Evolutionary conservation across 2,888 invertebrate species (phyloP).

Genomic region (Drosophila barbarae): DNA sequence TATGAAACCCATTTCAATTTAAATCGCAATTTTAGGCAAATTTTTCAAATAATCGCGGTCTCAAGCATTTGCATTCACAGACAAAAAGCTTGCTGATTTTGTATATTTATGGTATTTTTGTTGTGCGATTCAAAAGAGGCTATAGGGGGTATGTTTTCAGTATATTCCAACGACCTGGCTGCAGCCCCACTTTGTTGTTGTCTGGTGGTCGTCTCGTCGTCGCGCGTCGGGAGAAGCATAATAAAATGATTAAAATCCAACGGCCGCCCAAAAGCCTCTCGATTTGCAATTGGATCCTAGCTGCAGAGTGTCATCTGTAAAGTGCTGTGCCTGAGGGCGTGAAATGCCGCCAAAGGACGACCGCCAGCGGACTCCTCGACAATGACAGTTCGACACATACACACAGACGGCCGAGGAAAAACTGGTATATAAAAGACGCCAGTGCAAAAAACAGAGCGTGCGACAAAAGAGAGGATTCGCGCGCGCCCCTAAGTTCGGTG

Average conservation of each 20-base stretch:
- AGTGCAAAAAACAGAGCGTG: conserved; percentile 63
- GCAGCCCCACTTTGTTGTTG: conserved; percentile 51
- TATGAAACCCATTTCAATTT: background rate
- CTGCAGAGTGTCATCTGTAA: conserved; percentile 12
- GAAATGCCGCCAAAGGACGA: conserved; percentile 28
- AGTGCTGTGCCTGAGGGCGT: conserved; percentile 11
- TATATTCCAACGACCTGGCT: conserved; percentile 1
- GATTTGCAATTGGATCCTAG: conserved; percentile 43
- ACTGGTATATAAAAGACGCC: conserved; percentile 75
- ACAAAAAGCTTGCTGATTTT: background rate
- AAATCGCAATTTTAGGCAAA: background rate
- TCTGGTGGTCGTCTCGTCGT: conserved; percentile 55
- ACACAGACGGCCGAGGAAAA: conserved; percentile 59
- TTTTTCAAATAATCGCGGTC: background rate
- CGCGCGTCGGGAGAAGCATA: conserved; percentile 51
- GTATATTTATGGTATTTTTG: conserved; percentile 1
- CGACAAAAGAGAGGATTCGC: conserved; percentile 48
- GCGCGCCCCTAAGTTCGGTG: conserved; percentile 36
- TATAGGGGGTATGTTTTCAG: background rate
- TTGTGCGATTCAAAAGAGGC: background rate
- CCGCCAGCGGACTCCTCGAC: conserved; percentile 27
- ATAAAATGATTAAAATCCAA: conserved; percentile 53
- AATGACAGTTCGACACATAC: conserved; percentile 72
- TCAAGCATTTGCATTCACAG: background rate
- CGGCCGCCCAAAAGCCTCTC: conserved; percentile 33